phyloP scores from a whole-genome alignment of 1,140 invertebrate species.

The Sminthurides bifidus region DNA sequence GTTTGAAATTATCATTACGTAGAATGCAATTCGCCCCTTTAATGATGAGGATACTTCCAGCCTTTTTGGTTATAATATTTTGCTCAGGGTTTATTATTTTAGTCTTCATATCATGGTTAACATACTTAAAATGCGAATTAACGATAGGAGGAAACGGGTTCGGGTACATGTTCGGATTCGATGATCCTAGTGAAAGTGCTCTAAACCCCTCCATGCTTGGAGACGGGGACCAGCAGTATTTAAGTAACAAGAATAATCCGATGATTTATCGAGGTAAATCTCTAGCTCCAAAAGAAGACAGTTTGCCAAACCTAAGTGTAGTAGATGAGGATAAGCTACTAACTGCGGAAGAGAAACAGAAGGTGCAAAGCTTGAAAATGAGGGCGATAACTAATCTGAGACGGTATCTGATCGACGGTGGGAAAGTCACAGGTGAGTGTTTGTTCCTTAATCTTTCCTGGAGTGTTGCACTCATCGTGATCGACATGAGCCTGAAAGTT shows the following conservation, averaged over 20 bases:
- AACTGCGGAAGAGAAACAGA: slow-evolving; percentile 10
- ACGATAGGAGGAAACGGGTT: neutral
- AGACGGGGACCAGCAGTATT: slow-evolving; percentile 16
- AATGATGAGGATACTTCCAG: slow-evolving; percentile 29
- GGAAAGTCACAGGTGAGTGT: slow-evolving; percentile 23
- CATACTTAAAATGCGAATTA: too few species aligned
- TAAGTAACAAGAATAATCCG: slow-evolving; percentile 10
- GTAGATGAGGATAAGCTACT: slow-evolving; percentile 21
- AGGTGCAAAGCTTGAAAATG: slow-evolving; percentile 26
- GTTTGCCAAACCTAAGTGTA: slow-evolving; percentile 12
- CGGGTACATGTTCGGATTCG: neutral
- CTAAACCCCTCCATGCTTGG: too few species aligned
- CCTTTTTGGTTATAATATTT: slow-evolving; percentile 27
- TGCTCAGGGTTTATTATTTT: slow-evolving; percentile 27
- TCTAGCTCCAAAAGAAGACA: too few species aligned
- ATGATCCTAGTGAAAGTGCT: neutral
- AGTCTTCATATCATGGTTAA: slow-evolving; percentile 25
- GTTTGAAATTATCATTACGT: too few species aligned
- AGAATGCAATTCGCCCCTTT: too few species aligned
- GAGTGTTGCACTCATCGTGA: neutral
- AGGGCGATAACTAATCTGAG: slow-evolving; percentile 24
- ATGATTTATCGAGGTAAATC: neutral
- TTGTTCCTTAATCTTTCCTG: neutral
- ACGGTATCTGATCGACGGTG: slow-evolving; percentile 22
- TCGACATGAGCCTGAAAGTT: neutral